phyloP scores from a whole-genome alignment of 2,113 vertebrate genomes.

The Campylomormyrus numenius region DNA sequence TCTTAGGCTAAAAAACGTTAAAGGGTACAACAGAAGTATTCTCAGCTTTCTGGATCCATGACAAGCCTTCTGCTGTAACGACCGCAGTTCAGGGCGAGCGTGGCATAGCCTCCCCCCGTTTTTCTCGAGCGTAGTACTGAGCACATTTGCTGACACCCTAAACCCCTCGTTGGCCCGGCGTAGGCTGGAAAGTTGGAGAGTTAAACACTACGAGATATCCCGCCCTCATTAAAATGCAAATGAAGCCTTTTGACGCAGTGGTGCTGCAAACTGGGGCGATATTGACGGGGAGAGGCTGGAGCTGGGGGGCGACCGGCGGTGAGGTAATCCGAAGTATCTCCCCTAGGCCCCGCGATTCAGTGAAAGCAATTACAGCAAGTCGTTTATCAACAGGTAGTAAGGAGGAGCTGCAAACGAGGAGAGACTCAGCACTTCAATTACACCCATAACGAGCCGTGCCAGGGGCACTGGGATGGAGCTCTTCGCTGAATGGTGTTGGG shows the following conservation, averaged over 20 bases:
- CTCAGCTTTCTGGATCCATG: neutral
- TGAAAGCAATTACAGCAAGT: slow-evolving; percentile 26
- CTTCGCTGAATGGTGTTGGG: neutral
- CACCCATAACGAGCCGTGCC: neutral
- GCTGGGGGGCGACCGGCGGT: neutral
- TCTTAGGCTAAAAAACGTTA: neutral
- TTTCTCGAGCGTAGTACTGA: neutral
- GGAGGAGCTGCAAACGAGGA: neutral
- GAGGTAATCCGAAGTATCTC: neutral
- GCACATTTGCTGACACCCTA: neutral
- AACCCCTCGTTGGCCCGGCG: neutral
- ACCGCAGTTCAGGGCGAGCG: neutral
- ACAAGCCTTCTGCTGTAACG: neutral
- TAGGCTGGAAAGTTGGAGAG: neutral
- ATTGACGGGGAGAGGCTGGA: neutral
- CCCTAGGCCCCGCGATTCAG: neutral
- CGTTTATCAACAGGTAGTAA: slow-evolving; percentile 19
- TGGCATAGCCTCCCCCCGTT: neutral
- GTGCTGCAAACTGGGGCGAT: neutral
- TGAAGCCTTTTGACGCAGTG: neutral
- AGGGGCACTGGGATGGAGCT: neutral
- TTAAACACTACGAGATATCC: neutral
- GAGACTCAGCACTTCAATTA: neutral
- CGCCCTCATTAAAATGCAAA: neutral
- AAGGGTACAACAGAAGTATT: neutral